A percentile compares a stretch with the other conserved stretches of the same genome.
Evolutionary conservation across 2,113 vertebrate species (phyloP).

Genomic region (Oxyura jamaicensis): DNA sequence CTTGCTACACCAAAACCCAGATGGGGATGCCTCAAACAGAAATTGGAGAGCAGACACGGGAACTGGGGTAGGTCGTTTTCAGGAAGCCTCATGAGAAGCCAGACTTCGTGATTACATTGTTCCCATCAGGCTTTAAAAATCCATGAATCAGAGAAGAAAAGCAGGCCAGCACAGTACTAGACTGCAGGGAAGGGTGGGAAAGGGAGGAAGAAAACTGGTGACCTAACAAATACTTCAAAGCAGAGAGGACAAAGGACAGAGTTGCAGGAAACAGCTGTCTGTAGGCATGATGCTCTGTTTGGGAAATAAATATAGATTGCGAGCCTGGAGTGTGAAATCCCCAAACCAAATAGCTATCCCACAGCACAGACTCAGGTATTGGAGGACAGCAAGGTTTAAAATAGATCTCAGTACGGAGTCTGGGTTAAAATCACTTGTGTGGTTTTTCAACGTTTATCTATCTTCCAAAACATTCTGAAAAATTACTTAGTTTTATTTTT

Average conservation of each 20-base stretch:
- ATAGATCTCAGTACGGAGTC: not conserved
- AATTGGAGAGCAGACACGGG: not conserved
- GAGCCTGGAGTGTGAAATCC: not conserved
- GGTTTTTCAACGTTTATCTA: not conserved
- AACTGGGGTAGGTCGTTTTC: not conserved
- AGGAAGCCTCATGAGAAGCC: not conserved
- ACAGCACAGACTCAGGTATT: rapidly evolving
- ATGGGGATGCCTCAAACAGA: not conserved
- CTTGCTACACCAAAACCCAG: not conserved
- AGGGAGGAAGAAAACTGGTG: not conserved
- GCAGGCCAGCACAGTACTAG: not conserved
- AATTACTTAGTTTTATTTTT: not conserved
- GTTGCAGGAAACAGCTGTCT: not conserved
- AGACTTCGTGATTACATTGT: rapidly evolving
- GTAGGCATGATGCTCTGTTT: not conserved
- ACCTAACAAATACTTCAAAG: not conserved
- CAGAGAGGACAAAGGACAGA: not conserved
- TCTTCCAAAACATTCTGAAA: not conserved
- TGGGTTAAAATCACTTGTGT: not conserved
- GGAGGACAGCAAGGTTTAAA: not conserved
- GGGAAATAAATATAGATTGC: not conserved
- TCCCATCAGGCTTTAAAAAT: not conserved
- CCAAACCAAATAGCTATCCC: not conserved
- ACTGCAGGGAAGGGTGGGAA: not conserved
- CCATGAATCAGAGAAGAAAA: not conserved